These are phyloP conservation scores for Cirrhinus molitorella DNA, from an alignment of 2,797 vertebrate species.

Conservation along the genomic window DNA sequence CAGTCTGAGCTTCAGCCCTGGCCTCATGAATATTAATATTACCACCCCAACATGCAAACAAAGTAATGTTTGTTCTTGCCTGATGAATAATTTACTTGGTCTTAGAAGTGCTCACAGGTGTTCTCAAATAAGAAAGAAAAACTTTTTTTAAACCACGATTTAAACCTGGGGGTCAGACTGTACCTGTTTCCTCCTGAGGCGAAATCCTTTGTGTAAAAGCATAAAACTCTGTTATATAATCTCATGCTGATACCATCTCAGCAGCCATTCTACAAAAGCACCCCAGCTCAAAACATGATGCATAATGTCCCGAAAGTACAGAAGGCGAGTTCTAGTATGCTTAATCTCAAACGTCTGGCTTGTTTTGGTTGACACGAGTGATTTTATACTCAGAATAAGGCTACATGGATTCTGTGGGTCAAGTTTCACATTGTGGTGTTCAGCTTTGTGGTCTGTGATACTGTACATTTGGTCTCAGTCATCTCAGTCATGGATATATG, in stretches of 20 bases:
- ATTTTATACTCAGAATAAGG: background rate
- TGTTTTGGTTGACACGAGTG: background rate
- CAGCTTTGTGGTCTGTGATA: background rate
- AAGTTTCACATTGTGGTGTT: background rate
- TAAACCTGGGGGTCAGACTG: conserved; percentile 23
- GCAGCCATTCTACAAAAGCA: background rate
- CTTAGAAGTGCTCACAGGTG: conserved; percentile 45
- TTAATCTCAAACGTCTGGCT: conserved; percentile 18
- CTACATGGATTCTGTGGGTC: background rate
- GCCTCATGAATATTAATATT: conserved; percentile 49
- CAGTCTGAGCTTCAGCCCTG: conserved; percentile 28
- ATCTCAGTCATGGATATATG: conserved; percentile 7
- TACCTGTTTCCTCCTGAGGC: conserved; percentile 4
- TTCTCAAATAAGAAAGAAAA: conserved; percentile 17
- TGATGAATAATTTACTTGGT: conserved; percentile 67
- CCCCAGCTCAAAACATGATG: background rate
- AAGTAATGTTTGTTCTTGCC: conserved; percentile 70
- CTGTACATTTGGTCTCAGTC: background rate
- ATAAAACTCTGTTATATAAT: conserved; percentile 20
- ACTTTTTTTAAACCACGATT: conserved; percentile 3
- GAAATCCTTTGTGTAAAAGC: conserved; percentile 35
- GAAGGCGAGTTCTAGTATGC: background rate
- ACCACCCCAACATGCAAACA: conserved; percentile 46
- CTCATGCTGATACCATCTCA: conserved; percentile 30
- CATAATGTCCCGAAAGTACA: background rate